phyloP scores from a whole-genome alignment of 2,113 vertebrate genomes.

The Phrynosoma blainvillii region DNA sequence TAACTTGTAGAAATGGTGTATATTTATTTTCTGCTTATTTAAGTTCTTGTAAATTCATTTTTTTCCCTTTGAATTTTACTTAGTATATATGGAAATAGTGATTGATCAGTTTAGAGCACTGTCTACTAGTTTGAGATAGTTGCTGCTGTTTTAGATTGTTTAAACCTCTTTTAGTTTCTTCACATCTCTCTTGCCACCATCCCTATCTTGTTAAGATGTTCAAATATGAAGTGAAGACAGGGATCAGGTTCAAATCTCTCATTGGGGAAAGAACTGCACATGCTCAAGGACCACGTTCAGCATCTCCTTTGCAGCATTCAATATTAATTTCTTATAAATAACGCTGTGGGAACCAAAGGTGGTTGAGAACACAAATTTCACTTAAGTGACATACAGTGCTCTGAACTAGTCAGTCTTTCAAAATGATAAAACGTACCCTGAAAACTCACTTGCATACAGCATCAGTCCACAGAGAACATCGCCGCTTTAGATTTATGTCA shows the following conservation, averaged over 20 bases:
- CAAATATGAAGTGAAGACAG: constrained; percentile 20
- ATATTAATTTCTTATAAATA: not conserved
- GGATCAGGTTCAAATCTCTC: not conserved
- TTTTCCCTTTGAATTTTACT: constrained; percentile 28
- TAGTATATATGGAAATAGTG: constrained; percentile 39
- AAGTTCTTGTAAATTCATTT: constrained; percentile 75
- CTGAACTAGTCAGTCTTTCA: constrained; percentile 27
- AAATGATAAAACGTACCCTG: not conserved
- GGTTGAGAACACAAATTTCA: not conserved
- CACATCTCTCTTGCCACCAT: not conserved
- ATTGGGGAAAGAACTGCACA: not conserved
- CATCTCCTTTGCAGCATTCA: not conserved
- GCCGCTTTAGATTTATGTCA: not conserved
- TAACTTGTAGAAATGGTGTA: constrained; percentile 80
- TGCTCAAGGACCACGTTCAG: not conserved
- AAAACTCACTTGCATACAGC: not conserved
- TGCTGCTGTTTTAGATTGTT: not conserved
- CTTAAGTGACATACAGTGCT: not conserved
- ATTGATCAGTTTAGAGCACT: constrained; percentile 46
- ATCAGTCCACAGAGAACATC: not conserved
- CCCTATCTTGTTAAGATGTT: not conserved
- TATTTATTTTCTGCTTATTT: constrained; percentile 88
- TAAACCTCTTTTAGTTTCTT: constrained; percentile 1
- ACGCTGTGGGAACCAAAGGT: not conserved
- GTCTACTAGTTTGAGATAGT: constrained; percentile 25